These are phyloP conservation scores for Silvanus unidentatus DNA, from an alignment of 2,888 invertebrate genomes.

Conservation along the genomic window DNA sequence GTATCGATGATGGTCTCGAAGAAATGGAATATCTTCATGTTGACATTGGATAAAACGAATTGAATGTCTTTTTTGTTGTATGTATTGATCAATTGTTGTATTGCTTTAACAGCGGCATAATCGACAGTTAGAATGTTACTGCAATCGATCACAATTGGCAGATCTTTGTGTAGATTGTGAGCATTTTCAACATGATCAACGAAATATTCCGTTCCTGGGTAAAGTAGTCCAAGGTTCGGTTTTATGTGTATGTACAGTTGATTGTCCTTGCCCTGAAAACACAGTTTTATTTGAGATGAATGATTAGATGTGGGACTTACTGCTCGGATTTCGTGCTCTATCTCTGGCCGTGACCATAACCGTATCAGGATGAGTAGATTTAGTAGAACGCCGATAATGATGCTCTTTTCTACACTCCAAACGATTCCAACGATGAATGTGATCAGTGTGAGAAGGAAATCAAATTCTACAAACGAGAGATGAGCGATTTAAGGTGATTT, in stretches of 20 bases:
- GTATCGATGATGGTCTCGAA: slow-evolving; percentile 25
- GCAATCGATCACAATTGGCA: slow-evolving; percentile 62
- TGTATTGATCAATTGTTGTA: slow-evolving; percentile 53
- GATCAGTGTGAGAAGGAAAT: slow-evolving; percentile 53
- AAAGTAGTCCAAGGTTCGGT: slow-evolving; percentile 63
- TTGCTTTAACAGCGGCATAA: slow-evolving; percentile 60
- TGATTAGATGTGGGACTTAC: slow-evolving; percentile 19
- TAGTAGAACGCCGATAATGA: slow-evolving; percentile 63
- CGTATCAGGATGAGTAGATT: slow-evolving; percentile 61
- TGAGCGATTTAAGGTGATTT: slow-evolving; percentile 5
- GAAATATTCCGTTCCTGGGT: slow-evolving; percentile 63
- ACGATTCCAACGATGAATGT: slow-evolving; percentile 66
- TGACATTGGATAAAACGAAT: slow-evolving; percentile 49
- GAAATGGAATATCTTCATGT: slow-evolving; percentile 30
- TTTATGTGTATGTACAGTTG: slow-evolving; percentile 53
- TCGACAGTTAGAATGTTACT: slow-evolving; percentile 59
- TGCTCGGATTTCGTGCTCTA: slow-evolving; percentile 26
- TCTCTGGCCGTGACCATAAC: slow-evolving; percentile 60
- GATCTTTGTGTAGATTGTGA: slow-evolving; percentile 40
- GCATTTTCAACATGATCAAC: slow-evolving; percentile 52
- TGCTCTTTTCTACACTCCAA: slow-evolving; percentile 72
- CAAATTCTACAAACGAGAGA: slow-evolving; percentile 35
- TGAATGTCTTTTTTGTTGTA: slow-evolving; percentile 49
- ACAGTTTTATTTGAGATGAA: neutral
- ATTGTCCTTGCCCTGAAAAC: slow-evolving; percentile 14